phyloP scores from a whole-genome alignment of 2,797 vertebrate genomes.

The Lacerta bilineata region DNA sequence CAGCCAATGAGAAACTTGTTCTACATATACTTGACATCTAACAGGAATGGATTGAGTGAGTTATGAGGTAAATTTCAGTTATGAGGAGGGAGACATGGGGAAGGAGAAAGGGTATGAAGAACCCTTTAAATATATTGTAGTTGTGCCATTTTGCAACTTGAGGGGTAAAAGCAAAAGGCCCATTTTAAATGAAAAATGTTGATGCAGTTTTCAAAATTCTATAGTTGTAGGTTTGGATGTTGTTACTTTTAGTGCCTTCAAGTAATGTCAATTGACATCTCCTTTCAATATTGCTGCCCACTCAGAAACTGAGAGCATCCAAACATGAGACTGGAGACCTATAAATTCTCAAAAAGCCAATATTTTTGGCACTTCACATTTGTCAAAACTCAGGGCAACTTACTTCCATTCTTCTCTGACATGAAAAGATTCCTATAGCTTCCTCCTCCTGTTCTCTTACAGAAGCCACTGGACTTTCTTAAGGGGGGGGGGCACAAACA shows the following conservation, averaged over 20 bases:
- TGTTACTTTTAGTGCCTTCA: background rate
- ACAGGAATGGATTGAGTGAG: background rate
- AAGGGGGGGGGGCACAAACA: too few species aligned
- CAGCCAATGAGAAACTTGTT: background rate
- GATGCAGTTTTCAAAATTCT: background rate
- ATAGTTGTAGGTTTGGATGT: background rate
- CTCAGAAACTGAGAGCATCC: background rate
- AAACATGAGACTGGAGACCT: background rate
- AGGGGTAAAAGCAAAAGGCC: background rate
- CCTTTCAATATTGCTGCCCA: background rate
- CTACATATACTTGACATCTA: background rate
- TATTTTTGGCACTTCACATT: constrained; percentile 9
- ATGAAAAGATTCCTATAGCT: background rate
- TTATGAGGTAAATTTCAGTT: background rate
- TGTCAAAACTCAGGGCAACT: background rate
- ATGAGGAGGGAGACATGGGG: background rate
- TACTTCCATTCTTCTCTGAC: background rate
- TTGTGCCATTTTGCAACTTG: background rate
- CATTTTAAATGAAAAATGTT: constrained; percentile 3
- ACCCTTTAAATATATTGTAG: background rate
- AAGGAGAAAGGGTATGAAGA: background rate
- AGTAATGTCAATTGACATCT: background rate
- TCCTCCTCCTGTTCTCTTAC: background rate
- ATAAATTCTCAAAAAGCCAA: background rate
- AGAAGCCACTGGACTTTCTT: background rate